Conservation (phyloP, 2,113 vertebrate genomes). For the Apteryx owenii region DNA sequence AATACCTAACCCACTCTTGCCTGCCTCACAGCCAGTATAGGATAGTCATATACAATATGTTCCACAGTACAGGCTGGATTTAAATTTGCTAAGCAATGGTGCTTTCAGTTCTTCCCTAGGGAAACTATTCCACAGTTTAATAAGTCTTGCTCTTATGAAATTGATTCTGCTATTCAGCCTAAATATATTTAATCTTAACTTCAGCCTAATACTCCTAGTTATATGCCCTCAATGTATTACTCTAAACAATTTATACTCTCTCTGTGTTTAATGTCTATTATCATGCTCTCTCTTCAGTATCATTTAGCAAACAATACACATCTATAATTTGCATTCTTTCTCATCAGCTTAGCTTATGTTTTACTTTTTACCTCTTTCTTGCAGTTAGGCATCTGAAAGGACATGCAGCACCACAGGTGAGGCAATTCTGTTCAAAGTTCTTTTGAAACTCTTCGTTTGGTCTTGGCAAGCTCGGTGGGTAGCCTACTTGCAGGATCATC, state of each 20-base stretch:
- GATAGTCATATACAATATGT: neutral
- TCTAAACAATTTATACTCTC: neutral
- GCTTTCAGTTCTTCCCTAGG: neutral
- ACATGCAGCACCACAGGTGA: neutral
- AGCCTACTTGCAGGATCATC: neutral
- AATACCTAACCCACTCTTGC: neutral
- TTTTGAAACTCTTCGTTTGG: neutral
- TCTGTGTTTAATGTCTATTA: neutral
- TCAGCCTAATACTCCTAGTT: neutral
- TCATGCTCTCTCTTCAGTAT: neutral
- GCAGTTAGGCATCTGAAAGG: neutral
- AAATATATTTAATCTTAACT: neutral
- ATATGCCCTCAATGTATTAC: neutral
- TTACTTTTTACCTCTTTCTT: neutral
- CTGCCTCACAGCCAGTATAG: neutral
- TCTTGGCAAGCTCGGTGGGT: neutral
- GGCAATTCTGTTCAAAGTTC: neutral
- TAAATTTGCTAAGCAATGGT: neutral
- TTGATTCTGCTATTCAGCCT: neutral
- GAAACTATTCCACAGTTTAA: neutral
- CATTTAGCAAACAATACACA: neutral
- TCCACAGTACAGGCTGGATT: neutral
- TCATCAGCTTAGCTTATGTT: neutral
- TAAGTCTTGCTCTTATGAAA: neutral
- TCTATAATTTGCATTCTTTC: neutral